Base-by-base conservation (phyloP, 2,113 vertebrate species). In the Oryzias curvinotus region DNA sequence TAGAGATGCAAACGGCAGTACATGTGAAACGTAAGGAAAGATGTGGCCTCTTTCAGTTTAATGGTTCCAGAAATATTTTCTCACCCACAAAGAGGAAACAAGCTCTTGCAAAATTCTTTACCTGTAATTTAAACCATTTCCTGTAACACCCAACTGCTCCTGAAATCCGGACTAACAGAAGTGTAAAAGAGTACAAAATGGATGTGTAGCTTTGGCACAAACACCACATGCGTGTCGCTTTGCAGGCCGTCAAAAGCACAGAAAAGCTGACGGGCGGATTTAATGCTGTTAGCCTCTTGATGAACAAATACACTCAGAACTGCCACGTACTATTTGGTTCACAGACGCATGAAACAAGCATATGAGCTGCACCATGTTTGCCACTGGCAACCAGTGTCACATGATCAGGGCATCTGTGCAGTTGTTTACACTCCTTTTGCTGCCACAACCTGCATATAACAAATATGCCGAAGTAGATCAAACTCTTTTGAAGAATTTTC, bases 391-490 rank as follows among this genome's bases (percentile, higher is more conserved):
- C 7, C 1, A 52, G 0, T 26, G 73, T 78, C 59, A 77, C 41
- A 50, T 75, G 73, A 78, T 75, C 56, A 5, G 15, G 4, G 41
- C 50, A 50, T 75, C 72, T 75, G 51, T 57, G 49, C 62, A 14
- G 23, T 13, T 68, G 56, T 80, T 71, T 71, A 60, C 19, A 7
- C 41, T 57, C 42, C 57, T 45, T 6, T 59, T 23, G 74, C 61
- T 57, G 55, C 54, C 44, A 49, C 23, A 43, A 62, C 1, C n/a
- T 17, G 7, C 52, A n/a, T 8, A 12, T 30, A 25, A 53, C 25
- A 53, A 47, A 8, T 18, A 8, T 16, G 7, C 15, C 14, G 5
- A 28, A 28, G 26, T 28, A 28, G 26, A 7, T 5, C 4, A 5
- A 5, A 28, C 26, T 5, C 5, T 5, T 30, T 30, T 30, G 7